Evolutionary conservation across 2,888 invertebrate genomes (phyloP), one percentile per base, ranked within the genome.

Genomic region (Amiota minor): DNA sequence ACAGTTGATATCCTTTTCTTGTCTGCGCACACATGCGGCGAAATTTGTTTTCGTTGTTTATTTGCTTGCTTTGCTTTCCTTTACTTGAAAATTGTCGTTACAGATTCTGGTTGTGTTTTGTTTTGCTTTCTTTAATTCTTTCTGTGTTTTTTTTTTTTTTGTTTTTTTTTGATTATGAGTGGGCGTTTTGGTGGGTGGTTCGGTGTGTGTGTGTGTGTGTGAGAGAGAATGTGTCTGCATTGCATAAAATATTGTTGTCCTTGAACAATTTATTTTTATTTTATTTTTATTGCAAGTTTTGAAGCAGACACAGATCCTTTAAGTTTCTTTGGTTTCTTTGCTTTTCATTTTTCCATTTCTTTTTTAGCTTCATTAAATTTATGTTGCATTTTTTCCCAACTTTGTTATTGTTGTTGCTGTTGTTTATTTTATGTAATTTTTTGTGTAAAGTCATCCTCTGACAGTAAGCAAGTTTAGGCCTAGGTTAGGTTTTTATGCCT

Each of bases 261-360:
- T 88, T 88, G 87, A 86, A 84, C 82, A 84, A 83, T 87, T 86
- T 81, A 82, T 83, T 82, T 85, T 84, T 85, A 85, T 81, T 81
- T 86, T 82, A 84, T 81, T 86, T 87, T 81, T 85, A 86, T 84
- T 82, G 82, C 82, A 83, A 78, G 76, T 71, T 62, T 74, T 68
- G 73, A 46, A 70, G 50, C 16, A 47, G 35, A 18, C 47, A 74
- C 74, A 62, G 76, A 64, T 73, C 61, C 55, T 65, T 46, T 61
- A 45, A 55, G 71, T 67, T 12, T 67, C 55, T 72, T 70, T 70
- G 76, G n/a, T n/a, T n/a, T n/a, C n/a, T 74, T 77, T 70, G 77
- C 18, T 65, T 55, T 79, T 78, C 79, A n/a, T n/a, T n/a, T n/a
- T n/a, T n/a, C n/a, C n/a, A n/a, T n/a, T n/a, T n/a, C n/a, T n/a